A percentile compares a stretch with the other conserved stretches of the same genome.
Evolutionary conservation across 2,113 vertebrate genomes (phyloP).

Genomic region (Ceratotherium simum): DNA sequence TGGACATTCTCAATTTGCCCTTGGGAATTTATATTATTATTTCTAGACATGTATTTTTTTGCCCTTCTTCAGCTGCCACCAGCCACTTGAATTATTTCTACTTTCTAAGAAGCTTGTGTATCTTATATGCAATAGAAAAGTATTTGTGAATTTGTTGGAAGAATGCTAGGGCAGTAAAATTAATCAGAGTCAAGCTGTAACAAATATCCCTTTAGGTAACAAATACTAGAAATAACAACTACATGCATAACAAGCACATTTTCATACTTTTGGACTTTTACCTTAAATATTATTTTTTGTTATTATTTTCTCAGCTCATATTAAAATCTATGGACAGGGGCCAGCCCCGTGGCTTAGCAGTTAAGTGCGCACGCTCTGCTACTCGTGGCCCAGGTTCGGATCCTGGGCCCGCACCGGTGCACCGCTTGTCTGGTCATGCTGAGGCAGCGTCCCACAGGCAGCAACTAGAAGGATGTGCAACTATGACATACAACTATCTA

Average conservation of each 20-base stretch:
- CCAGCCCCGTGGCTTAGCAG: too few species aligned
- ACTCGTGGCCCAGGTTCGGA: too few species aligned
- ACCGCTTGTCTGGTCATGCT: too few species aligned
- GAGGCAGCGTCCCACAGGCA: too few species aligned
- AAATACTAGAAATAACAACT: conserved; percentile 13
- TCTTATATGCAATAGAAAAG: neutral
- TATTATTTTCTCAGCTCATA: neutral
- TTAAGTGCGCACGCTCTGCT: too few species aligned
- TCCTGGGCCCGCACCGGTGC: too few species aligned
- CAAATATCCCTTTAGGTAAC: neutral
- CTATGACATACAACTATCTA: too few species aligned
- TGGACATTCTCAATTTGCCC: neutral
- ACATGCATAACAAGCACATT: neutral
- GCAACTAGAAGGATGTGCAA: too few species aligned
- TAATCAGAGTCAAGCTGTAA: neutral
- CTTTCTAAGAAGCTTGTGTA: neutral
- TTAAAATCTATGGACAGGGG: neutral
- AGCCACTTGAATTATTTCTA: neutral
- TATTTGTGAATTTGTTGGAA: neutral
- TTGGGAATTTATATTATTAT: neutral
- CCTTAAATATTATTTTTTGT: neutral
- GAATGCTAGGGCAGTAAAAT: neutral
- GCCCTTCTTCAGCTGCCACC: neutral
- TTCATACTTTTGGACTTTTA: neutral
- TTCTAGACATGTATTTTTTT: neutral